phyloP scores from a whole-genome alignment of 2,797 vertebrate genomes.

The Artibeus lituratus region DNA sequence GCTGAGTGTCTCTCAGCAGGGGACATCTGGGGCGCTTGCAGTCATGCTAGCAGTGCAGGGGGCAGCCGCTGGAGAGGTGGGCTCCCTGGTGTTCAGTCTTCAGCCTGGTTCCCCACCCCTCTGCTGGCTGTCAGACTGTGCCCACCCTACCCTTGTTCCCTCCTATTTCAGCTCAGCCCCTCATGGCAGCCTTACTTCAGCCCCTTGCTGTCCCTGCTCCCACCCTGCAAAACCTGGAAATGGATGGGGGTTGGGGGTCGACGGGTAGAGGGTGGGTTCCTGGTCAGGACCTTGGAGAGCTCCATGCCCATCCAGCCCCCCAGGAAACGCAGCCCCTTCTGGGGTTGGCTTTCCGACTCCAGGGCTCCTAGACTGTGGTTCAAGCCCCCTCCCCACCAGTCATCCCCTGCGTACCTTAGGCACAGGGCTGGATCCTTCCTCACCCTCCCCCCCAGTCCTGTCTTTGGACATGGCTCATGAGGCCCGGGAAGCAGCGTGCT shows the following conservation, averaged over 20 bases:
- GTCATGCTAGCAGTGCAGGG: background rate
- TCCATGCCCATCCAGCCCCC: background rate
- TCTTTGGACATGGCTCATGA: background rate
- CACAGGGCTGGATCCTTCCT: background rate
- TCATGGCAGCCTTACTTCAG: background rate
- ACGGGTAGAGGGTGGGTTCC: background rate
- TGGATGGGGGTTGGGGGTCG: background rate
- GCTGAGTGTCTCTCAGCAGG: slow-evolving; percentile 52
- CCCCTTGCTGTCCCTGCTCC: no score
- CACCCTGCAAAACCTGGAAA: background rate
- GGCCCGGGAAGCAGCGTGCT: background rate
- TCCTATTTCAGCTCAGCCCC: background rate
- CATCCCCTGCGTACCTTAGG: background rate
- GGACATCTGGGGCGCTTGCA: slow-evolving; percentile 14
- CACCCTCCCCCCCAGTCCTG: background rate
- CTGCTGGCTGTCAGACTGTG: background rate
- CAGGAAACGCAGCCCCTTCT: background rate
- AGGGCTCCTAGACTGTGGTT: background rate
- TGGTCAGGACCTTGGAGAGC: slow-evolving; percentile 12
- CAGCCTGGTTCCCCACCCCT: background rate
- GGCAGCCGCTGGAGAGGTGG: background rate
- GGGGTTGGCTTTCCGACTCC: background rate
- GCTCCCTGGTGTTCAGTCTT: background rate
- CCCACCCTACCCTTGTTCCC: background rate
- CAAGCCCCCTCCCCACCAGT: no score